These are phyloP conservation scores for Allacma fusca DNA, from an alignment of 2,888 invertebrate species.

Conservation along the genomic window DNA sequence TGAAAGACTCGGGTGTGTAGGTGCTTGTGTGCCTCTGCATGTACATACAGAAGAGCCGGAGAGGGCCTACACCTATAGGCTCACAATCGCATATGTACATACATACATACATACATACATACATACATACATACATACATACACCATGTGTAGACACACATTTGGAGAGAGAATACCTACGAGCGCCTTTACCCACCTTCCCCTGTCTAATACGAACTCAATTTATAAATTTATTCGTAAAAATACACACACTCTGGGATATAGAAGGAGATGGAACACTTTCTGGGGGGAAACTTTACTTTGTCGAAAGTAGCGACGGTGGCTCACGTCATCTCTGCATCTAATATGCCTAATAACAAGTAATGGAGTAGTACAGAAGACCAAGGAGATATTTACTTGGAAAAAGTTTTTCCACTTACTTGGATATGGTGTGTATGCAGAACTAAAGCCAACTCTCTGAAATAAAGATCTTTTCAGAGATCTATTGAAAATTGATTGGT, in stretches of 20 bases:
- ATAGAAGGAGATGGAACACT: not conserved
- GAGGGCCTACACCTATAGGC: no score
- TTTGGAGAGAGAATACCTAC: no score
- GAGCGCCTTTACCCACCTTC: no score
- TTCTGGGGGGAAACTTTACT: not conserved
- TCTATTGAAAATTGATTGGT: conserved; percentile 33
- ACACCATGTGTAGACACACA: no score
- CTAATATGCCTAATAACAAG: conserved; percentile 9
- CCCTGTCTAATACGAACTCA: not conserved
- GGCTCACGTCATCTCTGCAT: not conserved
- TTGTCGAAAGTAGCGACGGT: no score
- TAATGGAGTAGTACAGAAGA: not conserved
- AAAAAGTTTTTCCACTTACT: conserved; percentile 17
- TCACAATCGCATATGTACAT: no score
- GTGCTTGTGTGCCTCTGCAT: no score
- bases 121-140: no score
- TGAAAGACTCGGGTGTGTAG: no score
- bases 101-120: no score
- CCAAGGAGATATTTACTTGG: not conserved
- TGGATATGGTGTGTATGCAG: not conserved
- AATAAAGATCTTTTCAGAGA: conserved; percentile 16
- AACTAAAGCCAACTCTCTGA: not conserved
- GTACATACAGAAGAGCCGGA: no score
- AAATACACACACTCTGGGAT: not conserved
- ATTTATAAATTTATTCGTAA: conserved; percentile 8